A percentile compares a stretch with the other conserved stretches of the same genome.
These are phyloP conservation scores for Gymnobelideus leadbeateri DNA, from an alignment of 2,113 vertebrate genomes.

Conservation along the genomic window DNA sequence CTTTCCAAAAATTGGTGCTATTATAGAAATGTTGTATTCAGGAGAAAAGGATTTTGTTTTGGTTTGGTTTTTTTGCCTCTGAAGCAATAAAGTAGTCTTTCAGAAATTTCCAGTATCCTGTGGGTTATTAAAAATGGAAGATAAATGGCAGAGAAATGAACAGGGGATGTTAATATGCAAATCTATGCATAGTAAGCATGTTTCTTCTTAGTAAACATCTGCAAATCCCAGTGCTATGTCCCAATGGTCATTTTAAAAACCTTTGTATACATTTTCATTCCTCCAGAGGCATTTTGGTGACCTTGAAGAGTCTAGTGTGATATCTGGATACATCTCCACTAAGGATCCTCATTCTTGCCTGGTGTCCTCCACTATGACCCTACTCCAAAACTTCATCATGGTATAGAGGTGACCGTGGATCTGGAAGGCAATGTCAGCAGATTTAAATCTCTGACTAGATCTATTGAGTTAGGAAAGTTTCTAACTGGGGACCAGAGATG, in stretches of 20 bases:
- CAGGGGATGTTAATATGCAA: not conserved
- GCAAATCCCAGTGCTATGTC: not conserved
- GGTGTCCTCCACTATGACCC: not conserved
- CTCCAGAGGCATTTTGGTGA: not conserved
- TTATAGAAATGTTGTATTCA: constrained; percentile 46
- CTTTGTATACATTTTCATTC: not conserved
- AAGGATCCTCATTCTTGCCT: not conserved
- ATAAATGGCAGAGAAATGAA: constrained; percentile 44
- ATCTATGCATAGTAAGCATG: constrained; percentile 5
- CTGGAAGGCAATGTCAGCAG: not conserved
- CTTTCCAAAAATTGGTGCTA: constrained; percentile 29
- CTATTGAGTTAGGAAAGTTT: not conserved
- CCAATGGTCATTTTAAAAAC: not conserved
- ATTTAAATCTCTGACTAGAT: not conserved
- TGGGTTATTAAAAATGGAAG: constrained; percentile 45
- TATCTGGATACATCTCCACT: not conserved
- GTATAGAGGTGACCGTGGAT: not conserved
- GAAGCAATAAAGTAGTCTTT: constrained; percentile 45
- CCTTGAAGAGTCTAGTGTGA: not conserved
- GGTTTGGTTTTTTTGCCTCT: not conserved
- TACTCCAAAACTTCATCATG: not conserved
- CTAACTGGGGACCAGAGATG: not conserved
- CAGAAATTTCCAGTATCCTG: constrained; percentile 24
- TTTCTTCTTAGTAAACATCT: constrained; percentile 38
- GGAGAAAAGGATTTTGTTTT: not conserved